Percentiles rank a stretch among this genome's conserved stretches.
These are phyloP conservation scores for Pristionchus arcanus DNA, from an alignment of 2,888 invertebrate genomes.

Conservation along the genomic window DNA sequence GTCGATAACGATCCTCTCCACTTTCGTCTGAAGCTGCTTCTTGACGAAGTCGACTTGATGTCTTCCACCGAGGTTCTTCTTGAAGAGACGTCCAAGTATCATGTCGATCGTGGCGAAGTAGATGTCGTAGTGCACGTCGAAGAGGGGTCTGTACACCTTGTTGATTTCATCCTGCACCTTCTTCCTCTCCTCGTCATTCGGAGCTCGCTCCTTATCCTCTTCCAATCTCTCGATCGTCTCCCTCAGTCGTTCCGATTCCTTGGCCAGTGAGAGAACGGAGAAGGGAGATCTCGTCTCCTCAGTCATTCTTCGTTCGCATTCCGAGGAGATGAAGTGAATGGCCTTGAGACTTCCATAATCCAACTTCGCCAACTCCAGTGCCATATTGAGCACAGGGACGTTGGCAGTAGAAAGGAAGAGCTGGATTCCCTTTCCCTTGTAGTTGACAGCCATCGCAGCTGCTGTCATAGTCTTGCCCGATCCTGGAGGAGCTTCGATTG, in stretches of 20 bases:
- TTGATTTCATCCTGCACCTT: neutral
- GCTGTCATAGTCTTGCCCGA: conserved; percentile 20
- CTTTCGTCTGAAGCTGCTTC: neutral
- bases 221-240: neutral
- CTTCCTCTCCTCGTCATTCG: neutral
- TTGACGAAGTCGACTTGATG: neutral
- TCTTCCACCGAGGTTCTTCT: neutral
- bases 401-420: conserved; percentile 31
- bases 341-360: neutral
- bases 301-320: neutral
- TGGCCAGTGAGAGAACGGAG: neutral
- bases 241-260: neutral
- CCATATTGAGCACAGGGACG: conserved; percentile 21
- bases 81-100: neutral
- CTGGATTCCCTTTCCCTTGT: neutral
- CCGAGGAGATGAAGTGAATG: neutral
- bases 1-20: neutral
- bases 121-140: neutral
- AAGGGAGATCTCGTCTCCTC: neutral
- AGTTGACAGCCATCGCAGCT: conserved; percentile 25
- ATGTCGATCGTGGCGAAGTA: neutral
- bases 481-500: neutral
- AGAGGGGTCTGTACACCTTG: neutral
- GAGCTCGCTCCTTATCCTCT: neutral
- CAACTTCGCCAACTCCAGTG: neutral